Evolutionary conservation across 2,113 vertebrate species (phyloP).

Genomic region (Pimephales promelas): DNA sequence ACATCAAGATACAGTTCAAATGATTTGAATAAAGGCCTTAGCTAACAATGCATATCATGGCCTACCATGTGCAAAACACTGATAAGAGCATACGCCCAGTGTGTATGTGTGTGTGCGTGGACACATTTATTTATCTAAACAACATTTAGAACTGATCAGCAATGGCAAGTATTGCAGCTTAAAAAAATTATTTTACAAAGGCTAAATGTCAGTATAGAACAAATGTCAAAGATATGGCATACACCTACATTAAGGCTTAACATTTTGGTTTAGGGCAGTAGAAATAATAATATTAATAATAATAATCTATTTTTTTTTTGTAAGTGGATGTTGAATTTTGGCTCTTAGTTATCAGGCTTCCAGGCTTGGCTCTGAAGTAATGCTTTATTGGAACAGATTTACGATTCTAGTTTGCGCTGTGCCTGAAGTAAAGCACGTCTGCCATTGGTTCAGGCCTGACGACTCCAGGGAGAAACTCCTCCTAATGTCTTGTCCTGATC

Average conservation of each 20-base stretch:
- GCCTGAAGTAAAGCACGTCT: slow-evolving; percentile 41
- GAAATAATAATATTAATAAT: background rate
- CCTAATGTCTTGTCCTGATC: slow-evolving; percentile 19
- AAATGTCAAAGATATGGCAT: background rate
- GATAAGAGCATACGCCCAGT: slow-evolving; percentile 34
- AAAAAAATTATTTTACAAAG: background rate
- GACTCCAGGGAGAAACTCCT: slow-evolving; percentile 41
- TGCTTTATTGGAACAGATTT: background rate
- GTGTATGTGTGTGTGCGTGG: slow-evolving; percentile 15
- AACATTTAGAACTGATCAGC: background rate
- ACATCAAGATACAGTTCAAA: slow-evolving; percentile 26
- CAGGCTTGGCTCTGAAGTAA: background rate
- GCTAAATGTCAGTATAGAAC: background rate
- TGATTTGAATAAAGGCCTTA: background rate
- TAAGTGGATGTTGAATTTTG: background rate
- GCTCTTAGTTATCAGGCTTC: background rate
- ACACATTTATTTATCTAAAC: background rate
- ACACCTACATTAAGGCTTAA: background rate
- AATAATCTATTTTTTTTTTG: background rate
- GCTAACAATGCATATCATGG: background rate
- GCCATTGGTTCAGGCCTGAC: slow-evolving; percentile 61
- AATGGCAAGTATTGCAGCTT: background rate
- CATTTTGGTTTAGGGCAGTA: background rate
- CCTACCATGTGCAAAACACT: slow-evolving; percentile 19
- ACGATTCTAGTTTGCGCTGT: background rate